Conservation (phyloP, 2,888 invertebrate genomes). For the Nemurella pictetii region DNA sequence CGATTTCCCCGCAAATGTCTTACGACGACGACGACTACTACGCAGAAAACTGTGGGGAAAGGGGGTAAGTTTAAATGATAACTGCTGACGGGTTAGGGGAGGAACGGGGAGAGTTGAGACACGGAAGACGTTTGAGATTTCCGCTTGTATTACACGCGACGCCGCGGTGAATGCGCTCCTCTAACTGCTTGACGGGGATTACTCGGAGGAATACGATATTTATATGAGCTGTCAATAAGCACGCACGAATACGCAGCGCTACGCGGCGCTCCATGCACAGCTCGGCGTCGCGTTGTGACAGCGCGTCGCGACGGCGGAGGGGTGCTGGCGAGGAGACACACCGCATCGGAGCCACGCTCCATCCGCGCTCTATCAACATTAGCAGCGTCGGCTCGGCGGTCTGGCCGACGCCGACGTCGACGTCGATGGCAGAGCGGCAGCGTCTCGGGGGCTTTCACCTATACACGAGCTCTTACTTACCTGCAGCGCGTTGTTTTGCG, state of each 20-base stretch:
- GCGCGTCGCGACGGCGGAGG: neutral
- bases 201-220: neutral
- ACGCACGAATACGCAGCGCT: neutral
- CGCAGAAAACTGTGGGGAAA: neutral
- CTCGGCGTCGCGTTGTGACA: no score
- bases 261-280: no score
- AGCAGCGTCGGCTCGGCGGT: neutral
- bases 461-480: neutral
- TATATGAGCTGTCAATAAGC: neutral
- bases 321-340: neutral
- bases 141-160: neutral
- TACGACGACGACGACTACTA: neutral
- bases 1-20: no score
- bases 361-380: neutral
- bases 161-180: neutral
- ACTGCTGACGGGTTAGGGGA: neutral
- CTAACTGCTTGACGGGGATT: neutral
- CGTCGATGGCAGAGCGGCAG: no score
- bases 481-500: neutral
- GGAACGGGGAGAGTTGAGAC: neutral
- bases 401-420: neutral
- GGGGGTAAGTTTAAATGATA: neutral
- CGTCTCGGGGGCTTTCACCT: neutral
- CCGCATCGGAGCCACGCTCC: no score
- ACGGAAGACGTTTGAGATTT: no score